Conservation (phyloP, 2,113 vertebrate genomes). For the Odobenus rosmarus region DNA sequence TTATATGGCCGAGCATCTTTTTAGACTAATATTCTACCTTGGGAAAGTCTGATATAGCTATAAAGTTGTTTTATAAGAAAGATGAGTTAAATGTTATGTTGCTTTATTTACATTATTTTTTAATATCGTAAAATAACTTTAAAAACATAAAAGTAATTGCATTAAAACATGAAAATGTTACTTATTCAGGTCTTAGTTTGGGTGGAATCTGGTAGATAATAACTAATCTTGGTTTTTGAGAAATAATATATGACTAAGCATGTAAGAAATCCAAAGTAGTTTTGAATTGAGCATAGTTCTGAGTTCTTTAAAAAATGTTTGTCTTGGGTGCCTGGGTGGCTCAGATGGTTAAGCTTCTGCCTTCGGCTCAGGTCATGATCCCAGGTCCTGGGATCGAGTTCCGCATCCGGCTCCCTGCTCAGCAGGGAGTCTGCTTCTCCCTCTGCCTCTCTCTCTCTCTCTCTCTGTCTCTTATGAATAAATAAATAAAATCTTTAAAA, state of each 20-base stretch:
- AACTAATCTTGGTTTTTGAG: not conserved
- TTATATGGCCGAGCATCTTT: not conserved
- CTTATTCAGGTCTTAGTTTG: not conserved
- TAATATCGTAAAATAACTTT: not conserved
- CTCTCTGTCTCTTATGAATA: too few species aligned
- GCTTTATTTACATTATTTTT: not conserved
- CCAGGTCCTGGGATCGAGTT: too few species aligned
- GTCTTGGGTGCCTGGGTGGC: conserved; percentile 20
- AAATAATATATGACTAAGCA: not conserved
- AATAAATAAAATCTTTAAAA: too few species aligned
- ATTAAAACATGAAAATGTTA: not conserved
- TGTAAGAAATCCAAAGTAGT: not conserved
- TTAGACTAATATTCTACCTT: not conserved
- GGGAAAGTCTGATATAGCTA: not conserved
- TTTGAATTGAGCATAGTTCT: not conserved
- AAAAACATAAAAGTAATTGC: not conserved
- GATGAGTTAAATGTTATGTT: not conserved
- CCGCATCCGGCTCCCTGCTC: too few species aligned
- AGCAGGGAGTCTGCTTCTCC: too few species aligned
- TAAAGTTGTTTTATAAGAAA: not conserved
- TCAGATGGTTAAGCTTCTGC: too few species aligned
- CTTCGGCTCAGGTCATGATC: too few species aligned
- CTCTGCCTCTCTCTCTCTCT: too few species aligned
- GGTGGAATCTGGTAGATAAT: not conserved
- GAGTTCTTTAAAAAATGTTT: not conserved